A percentile compares a stretch with the other conserved stretches of the same genome.
phyloP scores from a whole-genome alignment of 2,113 vertebrate species.

The Trichechus manatus region DNA sequence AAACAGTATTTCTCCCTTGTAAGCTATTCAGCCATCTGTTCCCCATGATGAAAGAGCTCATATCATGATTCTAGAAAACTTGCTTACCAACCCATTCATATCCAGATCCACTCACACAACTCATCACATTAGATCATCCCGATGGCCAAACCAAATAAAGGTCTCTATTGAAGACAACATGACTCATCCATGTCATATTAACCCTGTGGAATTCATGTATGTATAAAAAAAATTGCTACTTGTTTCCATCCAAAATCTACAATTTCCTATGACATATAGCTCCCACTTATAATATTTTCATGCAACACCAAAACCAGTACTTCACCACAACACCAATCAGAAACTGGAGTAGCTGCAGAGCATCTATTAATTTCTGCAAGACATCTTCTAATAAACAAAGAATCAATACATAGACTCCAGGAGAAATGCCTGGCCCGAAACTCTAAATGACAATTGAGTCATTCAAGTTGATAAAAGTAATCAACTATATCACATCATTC shows the following conservation, averaged over 20 bases:
- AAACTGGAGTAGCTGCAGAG: background rate
- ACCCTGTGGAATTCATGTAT: background rate
- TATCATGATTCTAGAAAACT: background rate
- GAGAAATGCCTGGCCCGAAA: background rate
- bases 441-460: background rate
- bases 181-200: background rate
- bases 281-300: background rate
- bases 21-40: background rate
- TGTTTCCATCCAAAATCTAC: background rate
- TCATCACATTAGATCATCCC: background rate
- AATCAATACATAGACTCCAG: background rate
- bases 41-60: background rate
- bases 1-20: background rate
- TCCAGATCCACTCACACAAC: background rate
- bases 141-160: background rate
- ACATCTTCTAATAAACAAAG: background rate
- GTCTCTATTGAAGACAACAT: background rate
- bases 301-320: background rate
- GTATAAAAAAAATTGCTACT: background rate
- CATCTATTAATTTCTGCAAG: background rate
- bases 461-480: conserved; percentile 19
- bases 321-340: background rate
- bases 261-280: background rate
- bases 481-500: background rate
- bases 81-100: background rate